These are phyloP conservation scores for Bimastos eiseni DNA, from an alignment of 2,888 invertebrate genomes.

Conservation along the genomic window DNA sequence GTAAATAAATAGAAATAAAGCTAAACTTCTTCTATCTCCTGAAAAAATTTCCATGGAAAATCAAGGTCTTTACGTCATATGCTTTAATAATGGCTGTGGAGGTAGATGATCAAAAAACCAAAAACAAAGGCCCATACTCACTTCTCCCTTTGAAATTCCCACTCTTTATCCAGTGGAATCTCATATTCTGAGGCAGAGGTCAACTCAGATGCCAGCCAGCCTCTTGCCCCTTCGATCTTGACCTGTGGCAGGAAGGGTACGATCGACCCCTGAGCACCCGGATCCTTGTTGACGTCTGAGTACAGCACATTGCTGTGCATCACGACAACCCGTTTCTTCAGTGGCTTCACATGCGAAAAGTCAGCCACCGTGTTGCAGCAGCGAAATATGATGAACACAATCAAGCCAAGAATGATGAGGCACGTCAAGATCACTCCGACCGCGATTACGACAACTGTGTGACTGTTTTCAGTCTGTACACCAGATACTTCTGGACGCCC, in stretches of 20 bases:
- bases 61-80: neutral
- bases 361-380: neutral
- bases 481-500: neutral
- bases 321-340: constrained; percentile 57
- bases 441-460: neutral
- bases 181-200: constrained; percentile 79
- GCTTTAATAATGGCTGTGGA: neutral
- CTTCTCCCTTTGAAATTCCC: constrained; percentile 86
- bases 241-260: constrained; percentile 72
- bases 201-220: neutral
- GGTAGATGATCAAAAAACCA: neutral
- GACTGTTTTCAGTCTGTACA: neutral
- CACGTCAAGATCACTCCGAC: neutral
- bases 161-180: constrained; percentile 89
- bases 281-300: constrained; percentile 14
- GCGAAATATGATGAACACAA: constrained; percentile 27
- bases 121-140: constrained; percentile 39
- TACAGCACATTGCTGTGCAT: constrained; percentile 48
- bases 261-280: constrained; percentile 36
- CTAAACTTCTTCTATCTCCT: neutral
- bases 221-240: constrained; percentile 66
- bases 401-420: constrained; percentile 25
- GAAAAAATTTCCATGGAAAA: neutral
- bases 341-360: constrained; percentile 35
- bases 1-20: neutral